A percentile compares a stretch with the other conserved stretches of the same genome.
phyloP scores from a whole-genome alignment of 1,140 invertebrate species.

The Drosophila mauritiana region DNA sequence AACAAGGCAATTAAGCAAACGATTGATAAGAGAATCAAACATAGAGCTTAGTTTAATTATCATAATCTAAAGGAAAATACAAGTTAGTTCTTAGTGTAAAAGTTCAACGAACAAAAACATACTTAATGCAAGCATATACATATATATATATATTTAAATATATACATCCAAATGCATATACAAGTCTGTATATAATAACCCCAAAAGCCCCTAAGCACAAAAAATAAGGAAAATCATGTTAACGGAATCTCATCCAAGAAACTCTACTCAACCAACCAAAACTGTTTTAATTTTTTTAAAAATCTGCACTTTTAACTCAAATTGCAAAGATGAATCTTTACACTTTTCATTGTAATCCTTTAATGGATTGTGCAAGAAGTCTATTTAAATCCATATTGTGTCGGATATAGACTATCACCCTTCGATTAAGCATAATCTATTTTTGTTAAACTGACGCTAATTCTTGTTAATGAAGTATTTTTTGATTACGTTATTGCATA shows the following conservation, averaged over 20 bases:
- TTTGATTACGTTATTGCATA: conserved; percentile 58
- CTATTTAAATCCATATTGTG: conserved; percentile 42
- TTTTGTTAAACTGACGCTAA: conserved; percentile 74
- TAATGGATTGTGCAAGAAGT: neutral
- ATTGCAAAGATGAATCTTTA: conserved; percentile 62
- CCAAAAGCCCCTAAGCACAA: conserved; percentile 18
- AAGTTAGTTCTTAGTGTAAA: conserved; percentile 44
- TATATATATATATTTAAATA: conserved; percentile 29
- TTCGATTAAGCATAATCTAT: conserved; percentile 30
- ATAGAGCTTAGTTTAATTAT: conserved; percentile 64
- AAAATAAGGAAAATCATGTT: conserved; percentile 54
- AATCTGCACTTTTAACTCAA: conserved; percentile 33
- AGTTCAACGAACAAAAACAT: conserved; percentile 64
- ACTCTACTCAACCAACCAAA: conserved; percentile 28
- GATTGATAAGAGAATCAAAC: conserved; percentile 64
- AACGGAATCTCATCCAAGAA: conserved; percentile 69
- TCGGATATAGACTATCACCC: conserved; percentile 12
- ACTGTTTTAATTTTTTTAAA: conserved; percentile 47
- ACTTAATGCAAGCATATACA: conserved; percentile 45
- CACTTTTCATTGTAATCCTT: conserved; percentile 5
- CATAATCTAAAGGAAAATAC: conserved; percentile 40
- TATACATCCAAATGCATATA: conserved; percentile 41
- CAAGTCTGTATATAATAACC: conserved; percentile 50
- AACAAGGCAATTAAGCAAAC: conserved; percentile 44
- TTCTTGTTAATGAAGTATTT: conserved; percentile 75